phyloP scores from a whole-genome alignment of 2,113 vertebrate species.

The Sylvietta virens region DNA sequence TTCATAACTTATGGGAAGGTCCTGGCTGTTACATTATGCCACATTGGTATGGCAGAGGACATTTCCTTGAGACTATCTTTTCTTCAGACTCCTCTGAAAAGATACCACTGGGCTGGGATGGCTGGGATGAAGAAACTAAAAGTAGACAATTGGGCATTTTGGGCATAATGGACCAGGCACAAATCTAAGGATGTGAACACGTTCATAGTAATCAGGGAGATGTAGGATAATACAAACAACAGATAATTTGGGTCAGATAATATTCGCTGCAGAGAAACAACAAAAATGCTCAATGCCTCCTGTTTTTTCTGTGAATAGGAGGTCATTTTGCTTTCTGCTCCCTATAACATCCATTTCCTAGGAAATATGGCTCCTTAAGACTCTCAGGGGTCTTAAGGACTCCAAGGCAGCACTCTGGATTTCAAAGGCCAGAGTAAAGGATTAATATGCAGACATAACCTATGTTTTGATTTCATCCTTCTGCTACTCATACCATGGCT shows the following conservation, averaged over 20 bases:
- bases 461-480: background rate
- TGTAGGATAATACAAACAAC: background rate
- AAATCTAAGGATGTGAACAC: background rate
- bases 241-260: background rate
- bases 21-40: background rate
- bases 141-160: background rate
- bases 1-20: background rate
- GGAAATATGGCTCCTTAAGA: background rate
- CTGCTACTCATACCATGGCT: background rate
- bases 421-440: background rate
- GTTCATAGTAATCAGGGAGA: background rate
- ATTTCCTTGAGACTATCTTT: background rate
- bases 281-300: background rate
- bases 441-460: background rate
- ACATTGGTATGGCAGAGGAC: background rate
- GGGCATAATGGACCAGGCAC: background rate
- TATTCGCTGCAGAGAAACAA: background rate
- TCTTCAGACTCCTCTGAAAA: background rate
- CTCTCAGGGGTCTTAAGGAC: background rate
- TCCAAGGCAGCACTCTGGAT: accelerated
- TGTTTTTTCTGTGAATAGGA: background rate
- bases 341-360: background rate
- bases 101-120: background rate
- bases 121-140: background rate
- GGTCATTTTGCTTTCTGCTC: background rate